Percentiles rank a stretch among this genome's conserved stretches.
These are phyloP conservation scores for human DNA, from an alignment of 2,113 vertebrate species.

Conservation along the genomic window GRCh38 chr4:82552501-82553000, in stretches of 20 bases:
- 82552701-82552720: background rate
- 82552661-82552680: too few relatives aligned
- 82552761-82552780: background rate
- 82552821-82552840: background rate
- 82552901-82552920: background rate
- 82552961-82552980: background rate
- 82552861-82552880: background rate
- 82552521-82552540: background rate
- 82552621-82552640: background rate
- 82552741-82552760: background rate
- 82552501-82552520: background rate
- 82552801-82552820: conserved; percentile 58
- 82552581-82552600: background rate
- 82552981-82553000: background rate
- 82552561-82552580: background rate
- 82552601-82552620: background rate
- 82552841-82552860: background rate
- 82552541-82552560: background rate
- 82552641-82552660: background rate
- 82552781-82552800: background rate
- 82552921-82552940: background rate
- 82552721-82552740: background rate
- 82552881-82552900: background rate
- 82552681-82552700: background rate
- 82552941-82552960: background rate